phyloP scores from a whole-genome alignment of 1,140 invertebrate genomes.

The Sinella curviseta region DNA sequence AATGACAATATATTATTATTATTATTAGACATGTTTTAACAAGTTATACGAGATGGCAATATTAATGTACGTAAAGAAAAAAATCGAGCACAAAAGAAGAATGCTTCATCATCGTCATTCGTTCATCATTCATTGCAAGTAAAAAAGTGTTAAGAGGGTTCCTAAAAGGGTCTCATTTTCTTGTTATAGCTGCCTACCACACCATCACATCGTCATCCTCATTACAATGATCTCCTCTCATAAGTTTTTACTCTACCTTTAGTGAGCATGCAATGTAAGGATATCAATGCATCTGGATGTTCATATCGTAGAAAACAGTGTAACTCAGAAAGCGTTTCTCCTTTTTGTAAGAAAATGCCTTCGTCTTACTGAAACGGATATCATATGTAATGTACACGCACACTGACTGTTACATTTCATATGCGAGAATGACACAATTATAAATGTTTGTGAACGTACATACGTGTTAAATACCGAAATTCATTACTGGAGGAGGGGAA shows the following conservation, averaged over 20 bases:
- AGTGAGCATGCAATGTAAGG: neutral
- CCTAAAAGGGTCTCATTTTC: neutral
- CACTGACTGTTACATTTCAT: neutral
- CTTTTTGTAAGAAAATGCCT: neutral
- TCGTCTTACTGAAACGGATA: neutral
- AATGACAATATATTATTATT: neutral
- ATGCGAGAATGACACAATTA: constrained; percentile 10
- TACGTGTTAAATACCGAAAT: constrained; percentile 22
- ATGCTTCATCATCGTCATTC: neutral
- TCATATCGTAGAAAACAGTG: too few species aligned
- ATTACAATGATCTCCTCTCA: neutral
- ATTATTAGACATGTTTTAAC: neutral
- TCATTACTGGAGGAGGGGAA: neutral
- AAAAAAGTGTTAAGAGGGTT: neutral
- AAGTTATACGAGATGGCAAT: neutral
- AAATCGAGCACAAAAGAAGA: neutral
- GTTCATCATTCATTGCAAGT: too few species aligned
- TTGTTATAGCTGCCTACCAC: neutral
- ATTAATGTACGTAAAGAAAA: neutral
- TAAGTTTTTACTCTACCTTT: neutral
- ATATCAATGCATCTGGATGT: neutral
- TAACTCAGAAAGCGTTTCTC: neutral
- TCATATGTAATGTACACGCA: neutral
- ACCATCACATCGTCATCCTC: neutral
- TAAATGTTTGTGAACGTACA: constrained; percentile 6